These are phyloP conservation scores for Psophia crepitans DNA, from an alignment of 2,113 vertebrate genomes.

Conservation along the genomic window DNA sequence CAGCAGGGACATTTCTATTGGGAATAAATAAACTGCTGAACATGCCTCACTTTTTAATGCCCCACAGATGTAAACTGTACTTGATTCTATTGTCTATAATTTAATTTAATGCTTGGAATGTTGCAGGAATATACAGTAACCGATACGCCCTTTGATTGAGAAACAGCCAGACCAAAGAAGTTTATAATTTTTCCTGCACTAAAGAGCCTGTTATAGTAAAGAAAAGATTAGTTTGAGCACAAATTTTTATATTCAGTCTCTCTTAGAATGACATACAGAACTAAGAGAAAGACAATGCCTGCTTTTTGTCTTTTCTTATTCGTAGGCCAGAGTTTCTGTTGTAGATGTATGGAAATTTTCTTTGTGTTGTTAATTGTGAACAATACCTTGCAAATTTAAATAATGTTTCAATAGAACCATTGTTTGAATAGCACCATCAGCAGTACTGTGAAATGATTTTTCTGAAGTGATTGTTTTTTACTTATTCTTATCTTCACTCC, in stretches of 20 bases:
- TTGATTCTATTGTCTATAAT: slow-evolving; percentile 57
- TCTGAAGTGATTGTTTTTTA: neutral
- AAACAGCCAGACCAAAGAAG: neutral
- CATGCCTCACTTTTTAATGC: slow-evolving; percentile 17
- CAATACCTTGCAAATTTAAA: neutral
- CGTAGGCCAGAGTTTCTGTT: neutral
- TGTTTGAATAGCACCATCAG: neutral
- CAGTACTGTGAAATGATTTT: neutral
- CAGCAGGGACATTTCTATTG: slow-evolving; percentile 15
- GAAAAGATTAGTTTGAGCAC: neutral
- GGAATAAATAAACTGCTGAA: slow-evolving; percentile 43
- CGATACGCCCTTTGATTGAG: slow-evolving; percentile 36
- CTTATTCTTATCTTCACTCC: neutral
- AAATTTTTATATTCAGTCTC: neutral
- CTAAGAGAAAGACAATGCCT: neutral
- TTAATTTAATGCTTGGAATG: slow-evolving; percentile 60
- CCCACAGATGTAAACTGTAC: slow-evolving; percentile 37
- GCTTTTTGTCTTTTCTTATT: neutral
- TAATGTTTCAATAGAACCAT: neutral
- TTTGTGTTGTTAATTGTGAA: neutral
- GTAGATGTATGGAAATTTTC: neutral
- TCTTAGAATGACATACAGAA: neutral
- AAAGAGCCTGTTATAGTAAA: neutral
- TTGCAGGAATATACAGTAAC: slow-evolving; percentile 31
- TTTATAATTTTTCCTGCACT: neutral